Percentiles rank a stretch among this genome's conserved stretches.
These are phyloP conservation scores for Mareca penelope DNA, from an alignment of 2,797 vertebrate genomes.

Conservation along the genomic window DNA sequence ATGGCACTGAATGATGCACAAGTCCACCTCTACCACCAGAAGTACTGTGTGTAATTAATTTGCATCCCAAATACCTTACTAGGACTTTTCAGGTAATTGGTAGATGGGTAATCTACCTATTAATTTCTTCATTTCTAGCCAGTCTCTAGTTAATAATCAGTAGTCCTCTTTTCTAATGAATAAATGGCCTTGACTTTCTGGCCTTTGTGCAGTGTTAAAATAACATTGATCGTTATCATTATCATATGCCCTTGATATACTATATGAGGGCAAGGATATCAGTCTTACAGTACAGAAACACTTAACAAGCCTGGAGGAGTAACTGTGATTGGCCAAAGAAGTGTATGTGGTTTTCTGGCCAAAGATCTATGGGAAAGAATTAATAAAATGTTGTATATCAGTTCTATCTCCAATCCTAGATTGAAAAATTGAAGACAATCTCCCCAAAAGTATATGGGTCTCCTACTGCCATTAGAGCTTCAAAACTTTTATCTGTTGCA, in stretches of 20 bases:
- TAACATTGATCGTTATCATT: conserved; percentile 80
- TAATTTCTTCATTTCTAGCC: conserved; percentile 74
- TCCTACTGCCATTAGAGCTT: background rate
- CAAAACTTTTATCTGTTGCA: background rate
- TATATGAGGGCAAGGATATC: conserved; percentile 72
- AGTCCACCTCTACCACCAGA: conserved; percentile 32
- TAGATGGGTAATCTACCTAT: conserved; percentile 66
- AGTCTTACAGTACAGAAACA: conserved; percentile 60
- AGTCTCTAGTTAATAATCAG: conserved; percentile 81
- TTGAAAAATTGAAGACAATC: conserved; percentile 45
- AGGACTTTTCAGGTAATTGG: conserved; percentile 60
- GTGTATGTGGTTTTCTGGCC: conserved; percentile 31
- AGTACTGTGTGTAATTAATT: conserved; percentile 54
- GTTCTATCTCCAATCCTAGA: conserved; percentile 58
- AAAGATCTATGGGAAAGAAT: conserved; percentile 55
- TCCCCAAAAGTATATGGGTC: conserved; percentile 7
- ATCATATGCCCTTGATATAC: conserved; percentile 81
- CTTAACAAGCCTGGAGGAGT: conserved; percentile 70
- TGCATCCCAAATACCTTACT: conserved; percentile 71
- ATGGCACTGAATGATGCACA: conserved; percentile 33
- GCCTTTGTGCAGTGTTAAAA: conserved; percentile 80
- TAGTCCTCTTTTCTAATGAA: conserved; percentile 79
- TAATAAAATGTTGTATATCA: conserved; percentile 64
- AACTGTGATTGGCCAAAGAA: conserved; percentile 64
- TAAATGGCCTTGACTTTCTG: conserved; percentile 75